Evolutionary conservation across 2,113 vertebrate genomes (phyloP).

Genomic region (Pomatorhinus ruficollis): DNA sequence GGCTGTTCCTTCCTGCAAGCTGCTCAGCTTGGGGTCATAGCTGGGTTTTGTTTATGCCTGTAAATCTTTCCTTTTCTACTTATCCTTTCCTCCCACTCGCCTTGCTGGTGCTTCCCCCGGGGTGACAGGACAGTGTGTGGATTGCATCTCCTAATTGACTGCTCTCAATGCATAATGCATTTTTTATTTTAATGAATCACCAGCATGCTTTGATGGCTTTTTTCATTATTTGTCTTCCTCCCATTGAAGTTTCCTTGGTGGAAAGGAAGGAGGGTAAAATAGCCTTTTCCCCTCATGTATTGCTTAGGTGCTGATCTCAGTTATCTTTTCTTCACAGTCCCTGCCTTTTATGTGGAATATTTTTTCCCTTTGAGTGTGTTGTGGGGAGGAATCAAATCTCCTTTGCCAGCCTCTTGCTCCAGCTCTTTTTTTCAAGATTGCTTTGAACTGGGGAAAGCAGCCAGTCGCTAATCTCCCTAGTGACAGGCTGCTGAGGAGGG

Average conservation of each 20-base stretch:
- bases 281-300: slow-evolving; percentile 9
- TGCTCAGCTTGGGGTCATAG: slow-evolving; percentile 32
- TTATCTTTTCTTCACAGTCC: slow-evolving; percentile 46
- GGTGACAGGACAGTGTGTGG: slow-evolving; percentile 51
- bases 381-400: slow-evolving; percentile 41
- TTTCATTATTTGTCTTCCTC: slow-evolving; percentile 54
- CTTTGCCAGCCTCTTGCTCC: slow-evolving; percentile 21
- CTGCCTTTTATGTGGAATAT: slow-evolving; percentile 44
- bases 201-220: slow-evolving; percentile 55
- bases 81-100: slow-evolving; percentile 44
- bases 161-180: slow-evolving; percentile 66
- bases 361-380: not conserved
- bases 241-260: slow-evolving; percentile 49
- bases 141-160: slow-evolving; percentile 60
- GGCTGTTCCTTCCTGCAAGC: not conserved
- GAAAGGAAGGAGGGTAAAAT: slow-evolving; percentile 14
- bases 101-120: slow-evolving; percentile 36
- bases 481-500: slow-evolving; percentile 22
- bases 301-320: slow-evolving; percentile 45
- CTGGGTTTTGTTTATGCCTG: slow-evolving; percentile 59
- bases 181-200: slow-evolving; percentile 64
- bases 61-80: slow-evolving; percentile 38
- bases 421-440: slow-evolving; percentile 15
- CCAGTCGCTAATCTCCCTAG: slow-evolving; percentile 48
- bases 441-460: slow-evolving; percentile 55